Evolutionary conservation across 2,888 invertebrate genomes (phyloP), one percentile per base, ranked within the genome.

Genomic region (Sarcophaga subvicina): DNA sequence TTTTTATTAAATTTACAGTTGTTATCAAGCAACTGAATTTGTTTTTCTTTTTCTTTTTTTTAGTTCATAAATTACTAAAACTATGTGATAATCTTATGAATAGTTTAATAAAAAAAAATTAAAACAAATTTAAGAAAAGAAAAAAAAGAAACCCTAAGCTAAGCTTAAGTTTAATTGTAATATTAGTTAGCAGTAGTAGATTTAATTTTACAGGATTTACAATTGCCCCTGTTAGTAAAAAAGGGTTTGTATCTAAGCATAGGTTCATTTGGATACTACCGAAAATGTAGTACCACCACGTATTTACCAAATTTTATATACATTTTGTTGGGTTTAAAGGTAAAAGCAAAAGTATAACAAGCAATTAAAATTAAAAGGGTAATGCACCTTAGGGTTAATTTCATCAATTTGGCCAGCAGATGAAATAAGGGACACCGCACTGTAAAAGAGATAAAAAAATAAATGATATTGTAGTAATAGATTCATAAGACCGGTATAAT

Each of bases 211-310:
- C 37, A 37, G 37, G 37, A 37, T 37, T 37, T 37, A 37, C 37
- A 37, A 2, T 37, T 37, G 37, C 37, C 37, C 37, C 37, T 6
- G 37, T 37, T 3, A 37, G 8, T 37, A 37, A 8, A 37, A 37
- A 37, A 8, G 37, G 37, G 37, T 37, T 37, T 37, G 10, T 37
- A 37, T 37, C 8, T 37, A 37, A 37, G 37, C 10, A 37, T 37
- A 37, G 10, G 10, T 37, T 37, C 10, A 10, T 37, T 37, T 37
- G 2, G 45, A 54, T 72, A 81, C 78, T 80, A 80, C 72, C 69
- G 63, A 83, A 78, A 79, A 79, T 83, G 69, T 79, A 83, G 83
- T 70, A 64, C 37, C 45, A 76, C 49, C 17, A 72, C 27, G 62
- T 59, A 79, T 49, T 69, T 62, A 22, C n/a, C n/a, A 59, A 59